These are phyloP conservation scores for Paramormyrops kingsleyae DNA, from an alignment of 2,113 vertebrate species.

Conservation along the genomic window DNA sequence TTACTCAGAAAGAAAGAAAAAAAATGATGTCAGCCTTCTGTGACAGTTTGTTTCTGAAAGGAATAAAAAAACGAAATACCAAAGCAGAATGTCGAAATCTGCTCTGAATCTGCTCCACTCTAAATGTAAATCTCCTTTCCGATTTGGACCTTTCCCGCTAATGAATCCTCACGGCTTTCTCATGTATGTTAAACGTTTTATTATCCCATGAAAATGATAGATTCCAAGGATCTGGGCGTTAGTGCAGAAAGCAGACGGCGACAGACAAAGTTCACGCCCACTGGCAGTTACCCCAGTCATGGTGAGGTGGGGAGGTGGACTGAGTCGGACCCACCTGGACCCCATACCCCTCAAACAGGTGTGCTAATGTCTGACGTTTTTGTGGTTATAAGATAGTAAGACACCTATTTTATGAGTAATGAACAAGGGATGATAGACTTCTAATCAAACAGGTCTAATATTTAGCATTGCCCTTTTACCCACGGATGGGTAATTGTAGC, in stretches of 20 bases:
- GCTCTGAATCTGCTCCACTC: neutral
- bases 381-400: neutral
- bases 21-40: neutral
- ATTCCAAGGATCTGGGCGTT: neutral
- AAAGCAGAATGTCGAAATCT: neutral
- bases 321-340: neutral
- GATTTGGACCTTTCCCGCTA: neutral
- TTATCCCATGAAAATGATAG: neutral
- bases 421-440: neutral
- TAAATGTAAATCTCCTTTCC: neutral
- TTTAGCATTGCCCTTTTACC: neutral
- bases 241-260: neutral
- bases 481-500: neutral
- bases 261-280: neutral
- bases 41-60: neutral
- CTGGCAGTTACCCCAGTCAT: neutral
- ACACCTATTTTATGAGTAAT: neutral
- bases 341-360: neutral
- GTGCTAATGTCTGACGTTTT: neutral
- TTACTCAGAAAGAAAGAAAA: neutral
- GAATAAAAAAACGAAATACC: neutral
- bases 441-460: neutral
- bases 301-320: neutral
- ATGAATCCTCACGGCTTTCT: neutral
- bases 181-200: neutral